phyloP scores from a whole-genome alignment of 2,888 invertebrate genomes.

The Dorcus parallelipipedus region DNA sequence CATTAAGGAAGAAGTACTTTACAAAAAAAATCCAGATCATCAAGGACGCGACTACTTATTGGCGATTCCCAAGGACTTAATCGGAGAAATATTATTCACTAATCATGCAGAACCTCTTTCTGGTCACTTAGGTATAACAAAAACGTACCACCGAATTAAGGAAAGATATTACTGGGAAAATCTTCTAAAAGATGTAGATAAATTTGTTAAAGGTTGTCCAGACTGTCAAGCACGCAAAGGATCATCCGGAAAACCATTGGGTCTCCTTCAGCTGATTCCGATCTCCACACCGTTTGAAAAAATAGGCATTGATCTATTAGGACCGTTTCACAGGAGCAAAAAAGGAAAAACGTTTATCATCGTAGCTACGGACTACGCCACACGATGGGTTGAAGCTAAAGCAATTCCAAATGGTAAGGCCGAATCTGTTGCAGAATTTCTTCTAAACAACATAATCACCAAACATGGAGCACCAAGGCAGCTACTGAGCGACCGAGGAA shows the following conservation, averaged over 20 bases:
- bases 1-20: too few relatives aligned
- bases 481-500: neutral
- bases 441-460: neutral
- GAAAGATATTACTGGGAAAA: too few relatives aligned
- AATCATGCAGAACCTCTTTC: too few relatives aligned
- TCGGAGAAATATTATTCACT: too few relatives aligned
- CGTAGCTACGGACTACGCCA: slow-evolving; percentile 31
- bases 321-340: slow-evolving; percentile 9
- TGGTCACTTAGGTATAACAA: too few relatives aligned
- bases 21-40: too few relatives aligned
- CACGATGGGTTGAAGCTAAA: slow-evolving; percentile 21
- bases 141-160: too few relatives aligned
- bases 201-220: slow-evolving; percentile 20
- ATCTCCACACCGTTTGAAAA: slow-evolving; percentile 1
- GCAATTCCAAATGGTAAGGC: slow-evolving; percentile 7
- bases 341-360: too few relatives aligned
- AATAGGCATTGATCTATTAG: slow-evolving; percentile 16
- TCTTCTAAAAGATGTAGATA: slow-evolving; percentile 14
- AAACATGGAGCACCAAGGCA: neutral
- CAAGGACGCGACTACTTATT: too few relatives aligned
- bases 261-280: too few relatives aligned
- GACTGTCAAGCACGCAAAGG: slow-evolving; percentile 14
- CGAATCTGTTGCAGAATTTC: slow-evolving; percentile 6
- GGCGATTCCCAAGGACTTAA: too few relatives aligned
- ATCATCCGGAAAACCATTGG: too few relatives aligned